These are phyloP conservation scores for Ammodramus savannarum DNA, from an alignment of 2,113 vertebrate genomes.

Conservation along the genomic window DNA sequence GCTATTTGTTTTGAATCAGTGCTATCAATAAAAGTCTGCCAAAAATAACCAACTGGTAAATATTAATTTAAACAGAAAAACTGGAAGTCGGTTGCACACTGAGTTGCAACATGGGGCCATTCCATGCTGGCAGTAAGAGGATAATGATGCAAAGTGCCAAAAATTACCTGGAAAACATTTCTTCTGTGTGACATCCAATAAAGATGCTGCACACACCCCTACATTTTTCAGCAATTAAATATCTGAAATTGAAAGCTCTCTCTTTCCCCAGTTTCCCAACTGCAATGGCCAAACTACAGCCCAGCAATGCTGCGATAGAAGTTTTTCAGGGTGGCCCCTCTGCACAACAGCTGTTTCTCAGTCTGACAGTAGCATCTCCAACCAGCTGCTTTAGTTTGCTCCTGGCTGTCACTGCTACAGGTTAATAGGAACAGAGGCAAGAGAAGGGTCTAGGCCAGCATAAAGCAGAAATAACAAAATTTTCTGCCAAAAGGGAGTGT, in stretches of 20 bases:
- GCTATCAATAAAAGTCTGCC: constrained; percentile 50
- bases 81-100: constrained; percentile 30
- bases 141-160: not conserved
- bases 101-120: constrained; percentile 53
- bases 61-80: constrained; percentile 66
- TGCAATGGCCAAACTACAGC: constrained; percentile 17
- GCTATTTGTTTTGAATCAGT: constrained; percentile 32
- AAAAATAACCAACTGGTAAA: constrained; percentile 63
- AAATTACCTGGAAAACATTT: constrained; percentile 58
- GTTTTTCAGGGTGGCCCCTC: constrained; percentile 59
- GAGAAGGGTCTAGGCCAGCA: constrained; percentile 42
- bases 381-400: constrained; percentile 67
- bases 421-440: constrained; percentile 50
- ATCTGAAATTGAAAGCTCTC: constrained; percentile 31
- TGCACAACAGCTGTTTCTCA: constrained; percentile 63
- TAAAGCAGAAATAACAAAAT: constrained; percentile 35
- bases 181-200: constrained; percentile 38
- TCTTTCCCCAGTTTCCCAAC: constrained; percentile 23
- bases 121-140: constrained; percentile 52
- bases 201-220: constrained; percentile 29
- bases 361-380: constrained; percentile 48
- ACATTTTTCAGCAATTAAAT: constrained; percentile 61
- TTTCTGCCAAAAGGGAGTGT: constrained; percentile 47
- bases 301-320: constrained; percentile 23
- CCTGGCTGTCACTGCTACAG: constrained; percentile 56